Evolutionary conservation across 2,797 vertebrate species (phyloP), one percentile per base, ranked within the genome.

Genomic region (Pipistrellus pygmaeus): DNA sequence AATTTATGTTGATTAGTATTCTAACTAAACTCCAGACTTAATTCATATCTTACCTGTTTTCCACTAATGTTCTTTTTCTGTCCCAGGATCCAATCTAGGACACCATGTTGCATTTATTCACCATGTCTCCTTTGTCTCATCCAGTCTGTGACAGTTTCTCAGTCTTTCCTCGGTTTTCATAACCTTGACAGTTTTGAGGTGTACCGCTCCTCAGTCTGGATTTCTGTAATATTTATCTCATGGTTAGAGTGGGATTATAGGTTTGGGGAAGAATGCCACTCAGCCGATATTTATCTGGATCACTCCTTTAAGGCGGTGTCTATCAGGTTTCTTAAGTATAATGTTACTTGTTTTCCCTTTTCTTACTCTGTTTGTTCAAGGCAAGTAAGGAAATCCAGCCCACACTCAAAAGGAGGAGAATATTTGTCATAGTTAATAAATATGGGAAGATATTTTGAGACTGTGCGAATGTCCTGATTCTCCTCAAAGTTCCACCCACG

Each of bases 41-140:
- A 13, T 60, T 38, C 48, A 2, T 15, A 14, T 17, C 30, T 84
- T 27, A 12, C 69, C 84, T 0, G 0, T 51, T 85, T 85, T 10
- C 78, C 85, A 32, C 80, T 71, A 38, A 62, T 20, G 13, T 60
- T 55, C 57, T 85, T 72, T n/a, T 66, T 92, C 78, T 88, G 78
- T 92, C 92, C 85, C 15, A 83, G 90, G 85, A 66, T 32, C 35
- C 81, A 20, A 2, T 64, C 81, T 82, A 41, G 77, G 77, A 80
- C 6, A 8, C 80, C 55, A 10, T 6, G 48, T 84, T 68, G 38
- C 46, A 1, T 87, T 81, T 64, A 27, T 30, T 81, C 25, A 0
- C n/a, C 75, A 1, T 3, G 10, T 88, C 41, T 87, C 71, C 64
- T 62, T 88, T 81, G 68, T 76, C 41, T 86, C 71, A 64, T 81